Base-by-base conservation (phyloP, 2,113 vertebrate species). In the Oreochromis spilurus region DNA sequence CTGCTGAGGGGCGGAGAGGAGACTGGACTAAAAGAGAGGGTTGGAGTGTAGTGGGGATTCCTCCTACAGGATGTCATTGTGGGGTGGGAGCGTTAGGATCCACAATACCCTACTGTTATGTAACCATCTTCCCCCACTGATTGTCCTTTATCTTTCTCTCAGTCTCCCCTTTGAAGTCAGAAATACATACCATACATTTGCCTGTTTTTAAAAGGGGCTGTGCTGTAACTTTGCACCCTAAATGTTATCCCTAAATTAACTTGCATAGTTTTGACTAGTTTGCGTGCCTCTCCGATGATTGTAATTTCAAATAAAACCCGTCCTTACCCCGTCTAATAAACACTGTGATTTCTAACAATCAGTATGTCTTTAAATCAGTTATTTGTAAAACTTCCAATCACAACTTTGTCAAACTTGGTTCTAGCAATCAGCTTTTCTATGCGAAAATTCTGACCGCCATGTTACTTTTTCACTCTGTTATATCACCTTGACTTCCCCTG, bases 21-120 rank as follows among this genome's bases (percentile, higher is more conserved):
- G 65, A 50, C 54, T 17, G 36, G 40, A n/a, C 40, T 7, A 58
- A 87, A 43, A 79, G 87, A 65, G 26, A 34, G 36, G 19, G 29
- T 60, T 81, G 89, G 84, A 50, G 83, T 43, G 84, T 52, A 52
- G 91, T 19, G 45, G 88, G 75, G 79, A 82, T 70, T 84, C 83
- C 92, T 81, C 34, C 50, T 77, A 70, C 82, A 91, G 78, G 87
- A 87, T 82, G 81, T 11, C 1, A 40, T 36, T 79, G 40, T 83
- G 86, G 26, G 8, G 21, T 43, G 19, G 81, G 70, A 43, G 57
- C 11, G 3, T 83, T 79, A 50, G 48, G 11, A 53, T 87, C 55
- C 62, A 43, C 34, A 78, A 36, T 80, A 60, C 34, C 85, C 21
- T 48, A 60, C 60, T 86, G 36, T 84, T n/a, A 21, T 26, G 77